Conservation (phyloP, 1,140 invertebrate species). For the Anoplophora glabripennis region DNA sequence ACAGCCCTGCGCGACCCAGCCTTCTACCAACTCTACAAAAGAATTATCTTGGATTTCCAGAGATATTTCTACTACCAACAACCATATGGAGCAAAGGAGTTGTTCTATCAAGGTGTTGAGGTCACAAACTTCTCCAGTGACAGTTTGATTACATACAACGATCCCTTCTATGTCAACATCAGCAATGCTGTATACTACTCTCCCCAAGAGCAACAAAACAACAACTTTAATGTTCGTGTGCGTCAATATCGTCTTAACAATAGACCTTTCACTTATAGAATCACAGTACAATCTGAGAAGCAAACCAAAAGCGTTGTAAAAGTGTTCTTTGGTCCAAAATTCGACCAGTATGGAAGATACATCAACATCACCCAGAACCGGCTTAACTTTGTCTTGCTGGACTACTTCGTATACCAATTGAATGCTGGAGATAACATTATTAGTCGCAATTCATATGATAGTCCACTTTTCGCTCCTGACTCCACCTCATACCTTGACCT, state of each 20-base stretch:
- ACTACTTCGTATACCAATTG: slow-evolving; percentile 65
- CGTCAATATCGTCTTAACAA: slow-evolving; percentile 56
- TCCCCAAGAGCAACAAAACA: slow-evolving; percentile 30
- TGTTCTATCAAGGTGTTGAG: slow-evolving; percentile 59
- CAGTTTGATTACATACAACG: slow-evolving; percentile 68
- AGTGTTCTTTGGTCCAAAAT: slow-evolving; percentile 69
- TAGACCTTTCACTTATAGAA: slow-evolving; percentile 62
- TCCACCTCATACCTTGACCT: slow-evolving; percentile 60
- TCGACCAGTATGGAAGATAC: slow-evolving; percentile 55
- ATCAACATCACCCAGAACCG: slow-evolving; percentile 44
- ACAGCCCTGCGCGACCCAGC: slow-evolving; percentile 65
- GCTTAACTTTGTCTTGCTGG: slow-evolving; percentile 63
- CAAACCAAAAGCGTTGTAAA: slow-evolving; percentile 56
- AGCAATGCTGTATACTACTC: slow-evolving; percentile 58
- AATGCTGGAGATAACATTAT: slow-evolving; percentile 64
- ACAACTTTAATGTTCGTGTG: slow-evolving; percentile 34
- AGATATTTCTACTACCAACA: slow-evolving; percentile 46
- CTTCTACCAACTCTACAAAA: slow-evolving; percentile 62
- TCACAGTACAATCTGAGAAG: slow-evolving; percentile 58
- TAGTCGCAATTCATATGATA: slow-evolving; percentile 64
- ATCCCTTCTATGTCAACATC: slow-evolving; percentile 64
- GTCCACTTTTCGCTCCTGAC: slow-evolving; percentile 60
- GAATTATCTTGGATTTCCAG: slow-evolving; percentile 52
- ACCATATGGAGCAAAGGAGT: slow-evolving; percentile 59
- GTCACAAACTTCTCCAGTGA: slow-evolving; percentile 62